Evolutionary conservation across 2,888 invertebrate species (phyloP), one percentile per base, ranked within the genome.

Genomic region (Ptychoptera albimana): DNA sequence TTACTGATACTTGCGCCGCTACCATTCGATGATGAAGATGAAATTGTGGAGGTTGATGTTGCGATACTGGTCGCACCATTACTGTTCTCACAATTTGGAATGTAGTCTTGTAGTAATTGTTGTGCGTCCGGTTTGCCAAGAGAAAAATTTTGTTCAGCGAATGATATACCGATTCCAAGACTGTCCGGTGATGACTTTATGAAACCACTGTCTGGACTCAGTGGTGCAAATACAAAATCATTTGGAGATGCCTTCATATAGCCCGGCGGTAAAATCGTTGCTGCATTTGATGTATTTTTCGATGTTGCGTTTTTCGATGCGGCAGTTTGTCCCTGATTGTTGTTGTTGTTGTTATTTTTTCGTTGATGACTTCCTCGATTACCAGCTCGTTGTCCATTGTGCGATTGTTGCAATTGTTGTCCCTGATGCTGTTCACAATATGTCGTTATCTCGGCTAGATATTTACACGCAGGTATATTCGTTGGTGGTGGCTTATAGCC

Each of bases 231-330:
- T 14, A 64, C 62, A 47, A 62, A 60, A 36, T 58, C 55, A 46
- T 60, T 59, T 38, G 64, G 63, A 48, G 65, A 65, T 13, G 60
- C 55, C 49, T 65, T 66, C 51, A 65, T 65, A 47, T 65, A 65
- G 43, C 62, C 62, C 45, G 58, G 61, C 39, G 63, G 60, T 50
- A 64, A 40, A 37, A 31, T 37, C 15, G 6, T 34, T 11, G 11
- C 12, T 16, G 12, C 12, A 42, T 23, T 35, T 4, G 32, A 32
- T 7, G 9, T 9, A 11, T 34, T 42, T 42, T 42, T 37, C 29
- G 34, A 30, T 16, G 34, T 35, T 23, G 34, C 12, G 16, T 42
- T 32, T 34, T 41, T 41, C 32, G 14, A 34, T 15, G 32, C 32
- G 16, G 13, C 32, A 34, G 11, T 53, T 53, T 34, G 54, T 52